phyloP scores from a whole-genome alignment of 2,797 vertebrate genomes.

The Chloroceryle inda region DNA sequence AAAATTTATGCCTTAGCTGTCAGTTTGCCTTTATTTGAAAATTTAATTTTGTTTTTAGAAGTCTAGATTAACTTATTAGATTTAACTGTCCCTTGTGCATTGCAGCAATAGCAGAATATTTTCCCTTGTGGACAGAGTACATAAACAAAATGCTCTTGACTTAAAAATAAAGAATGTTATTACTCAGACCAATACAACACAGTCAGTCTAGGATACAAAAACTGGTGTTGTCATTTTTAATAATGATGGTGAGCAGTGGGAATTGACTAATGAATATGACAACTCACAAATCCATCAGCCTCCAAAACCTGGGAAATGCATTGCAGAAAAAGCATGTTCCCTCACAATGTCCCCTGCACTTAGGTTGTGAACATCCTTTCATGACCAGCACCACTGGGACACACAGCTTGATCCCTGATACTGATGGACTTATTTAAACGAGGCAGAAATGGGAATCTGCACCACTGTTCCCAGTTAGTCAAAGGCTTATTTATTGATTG shows the following conservation, averaged over 20 bases:
- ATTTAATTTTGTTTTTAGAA: constrained; percentile 83
- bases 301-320: not conserved
- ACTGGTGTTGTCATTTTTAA: not conserved
- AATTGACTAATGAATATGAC: not conserved
- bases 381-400: not conserved
- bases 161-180: constrained; percentile 9
- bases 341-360: not conserved
- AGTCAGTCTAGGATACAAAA: not conserved
- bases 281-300: not conserved
- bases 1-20: constrained; percentile 83
- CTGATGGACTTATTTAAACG: not conserved
- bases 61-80: constrained; percentile 82
- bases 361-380: not conserved
- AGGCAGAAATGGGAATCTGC: constrained; percentile 13
- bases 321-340: not conserved
- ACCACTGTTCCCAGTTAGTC: not conserved
- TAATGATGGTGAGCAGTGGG: not conserved
- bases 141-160: constrained; percentile 56
- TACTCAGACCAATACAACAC: not conserved
- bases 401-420: not conserved
- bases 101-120: constrained; percentile 59
- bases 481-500: not conserved
- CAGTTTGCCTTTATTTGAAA: constrained; percentile 81
- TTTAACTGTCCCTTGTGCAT: constrained; percentile 71
- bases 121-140: constrained; percentile 7